Evolutionary conservation across 2,113 vertebrate genomes (phyloP).

Genomic region (Solea solea): DNA sequence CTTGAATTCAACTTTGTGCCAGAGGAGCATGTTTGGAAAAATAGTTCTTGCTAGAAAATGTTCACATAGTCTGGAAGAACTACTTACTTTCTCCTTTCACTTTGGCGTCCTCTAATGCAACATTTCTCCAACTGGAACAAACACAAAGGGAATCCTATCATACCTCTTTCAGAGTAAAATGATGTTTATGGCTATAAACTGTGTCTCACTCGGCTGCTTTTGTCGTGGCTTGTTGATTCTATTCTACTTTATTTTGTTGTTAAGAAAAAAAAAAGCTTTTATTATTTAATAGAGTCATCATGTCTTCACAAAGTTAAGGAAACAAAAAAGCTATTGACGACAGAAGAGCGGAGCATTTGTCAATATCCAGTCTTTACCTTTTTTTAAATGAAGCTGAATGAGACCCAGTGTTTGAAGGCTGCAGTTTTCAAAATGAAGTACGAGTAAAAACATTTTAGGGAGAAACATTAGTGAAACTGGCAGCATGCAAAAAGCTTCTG

Average conservation of each 20-base stretch:
- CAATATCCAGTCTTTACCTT: too few relatives aligned
- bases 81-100: constrained; percentile 27
- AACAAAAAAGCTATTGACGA: too few relatives aligned
- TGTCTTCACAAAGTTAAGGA: too few relatives aligned
- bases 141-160: constrained; percentile 41
- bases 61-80: constrained; percentile 39
- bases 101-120: constrained; percentile 45
- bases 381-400: too few relatives aligned
- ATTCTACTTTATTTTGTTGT: background rate
- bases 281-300: too few relatives aligned
- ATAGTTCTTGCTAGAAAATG: constrained; percentile 36
- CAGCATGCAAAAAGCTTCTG: too few relatives aligned
- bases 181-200: constrained; percentile 24
- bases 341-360: too few relatives aligned
- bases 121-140: constrained; percentile 52
- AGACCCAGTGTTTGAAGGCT: too few relatives aligned
- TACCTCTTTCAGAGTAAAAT: constrained; percentile 14
- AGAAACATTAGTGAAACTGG: too few relatives aligned
- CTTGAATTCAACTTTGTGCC: background rate
- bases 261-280: background rate
- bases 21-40: constrained; percentile 19
- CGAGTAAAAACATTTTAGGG: too few relatives aligned
- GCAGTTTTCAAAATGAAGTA: too few relatives aligned
- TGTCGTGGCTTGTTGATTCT: background rate
- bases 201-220: constrained; percentile 7